Base-by-base conservation (phyloP, 2,888 invertebrate genomes). In the Sarcophaga carnaria region DNA sequence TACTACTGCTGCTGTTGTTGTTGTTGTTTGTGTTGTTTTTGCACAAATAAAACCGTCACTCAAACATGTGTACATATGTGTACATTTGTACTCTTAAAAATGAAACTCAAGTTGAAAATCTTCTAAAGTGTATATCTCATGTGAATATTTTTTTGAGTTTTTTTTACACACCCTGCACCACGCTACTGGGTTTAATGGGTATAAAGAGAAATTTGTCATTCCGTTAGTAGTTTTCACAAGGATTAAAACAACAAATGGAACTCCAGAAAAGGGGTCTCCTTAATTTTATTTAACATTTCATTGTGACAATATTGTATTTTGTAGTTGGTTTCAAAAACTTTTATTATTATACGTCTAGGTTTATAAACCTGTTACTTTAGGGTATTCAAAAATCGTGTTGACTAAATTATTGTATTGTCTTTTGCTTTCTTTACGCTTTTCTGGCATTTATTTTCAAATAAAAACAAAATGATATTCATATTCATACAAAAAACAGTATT, bases 381-480 rank as follows among this genome's bases (percentile, higher is more conserved):
- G 54, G 54, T 54, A 54, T 54, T 54, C 17, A 5, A 54, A 14
- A 17, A 54, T 54, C 17, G 54, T 54, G 17, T 54, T 17, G 12
- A 54, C 12, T 54, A 14, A 54, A 17, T 54, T 17, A 17, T 54
- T 54, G 5, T 14, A 54, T 14, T 54, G 17, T 63, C 60, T 4
- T 64, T 63, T 63, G 45, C 10, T 27, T 22, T 63, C 47, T 63
- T 72, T 74, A 60, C 66, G 62, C 25, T 64, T n/a, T 69, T 81
- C 79, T 83, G 74, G 20, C 79, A 79, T 83, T 75, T 83, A 70
- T 83, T 83, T 77, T 78, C 25, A 74, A 83, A 83, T 79, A 83
- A 79, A 83, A 49, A 79, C 45, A 74, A 83, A 83, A 69, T 74
- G 78, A 74, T 74, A 62, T 69, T 14, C 67, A 74, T 74, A 62